Conservation (phyloP, 2,797 vertebrate species). For the Dipus sagitta region DNA sequence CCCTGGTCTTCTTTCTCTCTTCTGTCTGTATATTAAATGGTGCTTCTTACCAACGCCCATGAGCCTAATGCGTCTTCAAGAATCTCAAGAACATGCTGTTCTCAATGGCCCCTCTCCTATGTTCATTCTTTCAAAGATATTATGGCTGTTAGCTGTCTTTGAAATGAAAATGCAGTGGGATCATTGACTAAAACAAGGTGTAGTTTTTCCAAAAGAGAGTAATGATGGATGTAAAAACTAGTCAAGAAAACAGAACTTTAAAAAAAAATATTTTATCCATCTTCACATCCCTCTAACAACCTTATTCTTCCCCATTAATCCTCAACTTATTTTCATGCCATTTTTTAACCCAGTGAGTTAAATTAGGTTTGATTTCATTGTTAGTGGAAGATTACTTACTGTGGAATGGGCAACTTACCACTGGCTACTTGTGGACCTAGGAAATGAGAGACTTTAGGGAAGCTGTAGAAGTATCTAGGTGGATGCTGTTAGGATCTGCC, state of each 20-base stretch:
- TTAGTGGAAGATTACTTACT: too few relatives aligned
- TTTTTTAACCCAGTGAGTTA: too few relatives aligned
- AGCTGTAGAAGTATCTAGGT: background rate
- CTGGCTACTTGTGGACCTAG: too few relatives aligned
- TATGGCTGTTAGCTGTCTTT: background rate
- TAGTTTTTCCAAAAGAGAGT: background rate
- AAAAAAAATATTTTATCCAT: too few relatives aligned
- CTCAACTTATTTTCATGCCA: too few relatives aligned
- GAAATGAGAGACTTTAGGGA: background rate
- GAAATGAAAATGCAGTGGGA: background rate
- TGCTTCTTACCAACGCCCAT: background rate
- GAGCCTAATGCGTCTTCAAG: background rate
- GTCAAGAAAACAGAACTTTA: background rate
- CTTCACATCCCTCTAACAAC: too few relatives aligned
- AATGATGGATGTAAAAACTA: background rate
- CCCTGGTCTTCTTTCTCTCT: too few relatives aligned
- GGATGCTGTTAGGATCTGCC: background rate
- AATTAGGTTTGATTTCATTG: too few relatives aligned
- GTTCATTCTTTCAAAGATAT: background rate
- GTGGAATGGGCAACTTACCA: too few relatives aligned
- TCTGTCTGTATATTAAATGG: background rate
- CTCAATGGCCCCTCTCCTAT: background rate
- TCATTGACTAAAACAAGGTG: background rate
- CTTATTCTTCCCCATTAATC: too few relatives aligned
- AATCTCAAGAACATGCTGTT: background rate